Base-by-base conservation (phyloP, 2,113 vertebrate species). In the Xyrauchen texanus region DNA sequence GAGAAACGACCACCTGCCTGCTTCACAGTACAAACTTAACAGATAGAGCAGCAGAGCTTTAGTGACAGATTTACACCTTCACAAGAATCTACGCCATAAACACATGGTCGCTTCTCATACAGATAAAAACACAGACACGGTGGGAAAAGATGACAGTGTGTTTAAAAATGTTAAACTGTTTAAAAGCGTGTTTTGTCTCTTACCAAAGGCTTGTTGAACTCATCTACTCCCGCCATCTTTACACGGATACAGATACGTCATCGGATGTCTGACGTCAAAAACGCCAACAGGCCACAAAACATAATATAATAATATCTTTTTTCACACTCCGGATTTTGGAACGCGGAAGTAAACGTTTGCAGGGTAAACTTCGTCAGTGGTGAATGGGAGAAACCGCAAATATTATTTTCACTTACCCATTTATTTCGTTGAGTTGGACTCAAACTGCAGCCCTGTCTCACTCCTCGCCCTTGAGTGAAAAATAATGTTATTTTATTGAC, bases 181-280 rank as follows among this genome's bases (percentile, higher is more conserved):
- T 46, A 58, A 34, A 75, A 63, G 2, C 10, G 13, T 61, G 8
- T 72, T 76, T 74, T 45, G 7, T 34, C 11, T 47, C 87, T 85
- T 78, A 88, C 87, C 82, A 87, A 13, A 21, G 90, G 87, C 71
- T 88, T 90, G 79, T 87, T 91, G 73, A 89, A 81, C 67, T 92
- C 91, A 8, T 89, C 90, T 21, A 76, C 83, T 57, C 89, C 86
- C 87, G 90, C 91, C 91, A 93, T 93, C 58, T 89, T 89, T 34
- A 52, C 79, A 57, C 70, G 84, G 79, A 82, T 82, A 44, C 57
- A 10, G 60, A 44, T 12, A 79, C 84, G 84, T 85, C 81, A 85
- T 13, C 73, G 6, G 64, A 44, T 5, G 8, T 15, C 60, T 65
- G 15, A 83, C 84, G 84, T 76, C 57, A 66, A 61, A 76, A 62